Conservation (phyloP, 2,797 vertebrate species). For the Sebastes oblongus region DNA sequence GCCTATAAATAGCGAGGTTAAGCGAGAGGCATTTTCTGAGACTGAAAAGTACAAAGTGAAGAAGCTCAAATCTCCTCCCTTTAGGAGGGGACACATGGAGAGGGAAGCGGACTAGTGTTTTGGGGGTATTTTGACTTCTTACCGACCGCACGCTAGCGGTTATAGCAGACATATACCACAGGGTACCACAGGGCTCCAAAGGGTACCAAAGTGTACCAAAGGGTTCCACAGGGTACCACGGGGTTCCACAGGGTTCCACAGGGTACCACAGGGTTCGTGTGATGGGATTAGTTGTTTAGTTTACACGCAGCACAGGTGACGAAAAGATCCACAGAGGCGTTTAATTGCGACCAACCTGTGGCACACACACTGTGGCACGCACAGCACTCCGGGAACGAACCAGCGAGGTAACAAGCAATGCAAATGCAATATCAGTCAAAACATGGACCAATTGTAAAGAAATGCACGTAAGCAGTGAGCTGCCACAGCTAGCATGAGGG, state of each 20-base stretch:
- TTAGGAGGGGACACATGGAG: not conserved
- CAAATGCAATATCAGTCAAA: not conserved
- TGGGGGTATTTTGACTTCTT: slow-evolving; percentile 55
- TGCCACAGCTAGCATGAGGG: not conserved
- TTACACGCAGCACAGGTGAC: not conserved
- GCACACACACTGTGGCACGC: slow-evolving; percentile 7
- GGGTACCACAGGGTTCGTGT: slow-evolving; percentile 1
- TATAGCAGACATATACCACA: not conserved
- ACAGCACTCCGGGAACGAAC: not conserved
- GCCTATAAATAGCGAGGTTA: not conserved
- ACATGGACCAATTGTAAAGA: not conserved
- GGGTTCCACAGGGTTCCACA: not conserved
- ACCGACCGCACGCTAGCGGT: not conserved
- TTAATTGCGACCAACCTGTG: slow-evolving; percentile 60
- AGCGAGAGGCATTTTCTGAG: not conserved
- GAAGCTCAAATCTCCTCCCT: slow-evolving; percentile 1
- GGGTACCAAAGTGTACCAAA: not conserved
- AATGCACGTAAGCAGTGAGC: not conserved
- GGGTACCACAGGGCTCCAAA: not conserved
- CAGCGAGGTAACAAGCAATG: not conserved
- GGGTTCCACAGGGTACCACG: not conserved
- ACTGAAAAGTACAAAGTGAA: not conserved
- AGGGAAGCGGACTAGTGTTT: slow-evolving; percentile 6
- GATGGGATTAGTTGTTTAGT: not conserved
- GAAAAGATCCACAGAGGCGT: not conserved